Evolutionary conservation across 2,888 invertebrate genomes (phyloP).

Genomic region (Epinotia nisella): DNA sequence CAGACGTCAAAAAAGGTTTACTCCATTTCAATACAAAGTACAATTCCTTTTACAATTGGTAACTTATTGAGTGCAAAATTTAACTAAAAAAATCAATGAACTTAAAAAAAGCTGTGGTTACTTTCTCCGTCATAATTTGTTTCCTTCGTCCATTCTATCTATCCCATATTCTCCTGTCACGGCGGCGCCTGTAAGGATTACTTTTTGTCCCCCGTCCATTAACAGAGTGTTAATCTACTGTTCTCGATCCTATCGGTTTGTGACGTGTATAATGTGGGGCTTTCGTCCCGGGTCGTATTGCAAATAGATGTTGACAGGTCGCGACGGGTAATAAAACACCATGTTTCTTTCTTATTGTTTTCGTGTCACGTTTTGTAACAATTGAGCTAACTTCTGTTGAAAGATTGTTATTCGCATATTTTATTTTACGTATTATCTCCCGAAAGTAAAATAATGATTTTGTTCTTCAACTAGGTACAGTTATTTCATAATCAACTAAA

Average conservation of each 20-base stretch:
- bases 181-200: conserved; percentile 38
- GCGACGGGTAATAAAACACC: conserved; percentile 10
- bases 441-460: no score
- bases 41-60: not conserved
- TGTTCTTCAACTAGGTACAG: no score
- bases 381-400: not conserved
- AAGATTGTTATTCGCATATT: not conserved
- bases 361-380: not conserved
- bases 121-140: conserved; percentile 4
- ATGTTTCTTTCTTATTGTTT: not conserved
- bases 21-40: no score
- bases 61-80: not conserved
- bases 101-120: not conserved
- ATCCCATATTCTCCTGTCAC: conserved; percentile 2
- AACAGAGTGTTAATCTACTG: conserved; percentile 40
- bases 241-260: conserved; percentile 32
- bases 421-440: no score
- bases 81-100: not conserved
- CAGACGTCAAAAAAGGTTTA: no score
- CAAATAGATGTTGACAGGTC: conserved; percentile 32
- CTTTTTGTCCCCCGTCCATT: conserved; percentile 28
- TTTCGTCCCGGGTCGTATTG: conserved; percentile 6
- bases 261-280: conserved; percentile 17
- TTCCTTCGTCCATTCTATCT: conserved; percentile 4
- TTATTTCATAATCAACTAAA: no score